These are phyloP conservation scores for Nebria salina DNA, from an alignment of 2,888 invertebrate species.

Conservation along the genomic window DNA sequence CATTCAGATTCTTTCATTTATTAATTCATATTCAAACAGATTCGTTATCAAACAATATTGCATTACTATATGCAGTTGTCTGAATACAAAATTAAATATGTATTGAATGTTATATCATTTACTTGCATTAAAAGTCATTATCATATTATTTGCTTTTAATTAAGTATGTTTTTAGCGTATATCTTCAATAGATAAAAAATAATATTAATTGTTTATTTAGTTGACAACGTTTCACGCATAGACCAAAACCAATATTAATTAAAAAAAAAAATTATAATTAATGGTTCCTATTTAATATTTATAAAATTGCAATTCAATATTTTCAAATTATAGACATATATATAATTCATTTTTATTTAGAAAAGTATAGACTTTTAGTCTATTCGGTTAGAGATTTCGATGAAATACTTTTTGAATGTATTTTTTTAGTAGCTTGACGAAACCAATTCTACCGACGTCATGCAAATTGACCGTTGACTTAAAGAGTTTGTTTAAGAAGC, in stretches of 20 bases:
- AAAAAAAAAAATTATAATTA: too few species aligned
- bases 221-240: constrained; percentile 18
- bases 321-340: too few species aligned
- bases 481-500: constrained; percentile 30
- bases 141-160: background rate
- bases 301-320: too few species aligned
- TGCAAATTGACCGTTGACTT: constrained; percentile 34
- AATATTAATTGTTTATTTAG: constrained; percentile 4
- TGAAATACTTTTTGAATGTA: background rate
- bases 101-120: background rate
- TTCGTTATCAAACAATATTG: background rate
- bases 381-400: too few species aligned
- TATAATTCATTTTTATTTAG: too few species aligned
- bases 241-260: background rate
- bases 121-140: background rate
- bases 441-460: background rate
- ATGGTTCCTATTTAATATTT: too few species aligned
- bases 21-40: too few species aligned
- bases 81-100: background rate
- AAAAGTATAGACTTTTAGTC: too few species aligned
- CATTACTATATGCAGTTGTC: background rate
- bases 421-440: background rate
- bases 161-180: background rate
- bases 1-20: constrained; percentile 10
- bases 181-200: background rate